A percentile compares a stretch with the other conserved stretches of the same genome.
These are phyloP conservation scores for Lepus townsendii DNA, from an alignment of 2,797 vertebrate genomes.

Conservation along the genomic window DNA sequence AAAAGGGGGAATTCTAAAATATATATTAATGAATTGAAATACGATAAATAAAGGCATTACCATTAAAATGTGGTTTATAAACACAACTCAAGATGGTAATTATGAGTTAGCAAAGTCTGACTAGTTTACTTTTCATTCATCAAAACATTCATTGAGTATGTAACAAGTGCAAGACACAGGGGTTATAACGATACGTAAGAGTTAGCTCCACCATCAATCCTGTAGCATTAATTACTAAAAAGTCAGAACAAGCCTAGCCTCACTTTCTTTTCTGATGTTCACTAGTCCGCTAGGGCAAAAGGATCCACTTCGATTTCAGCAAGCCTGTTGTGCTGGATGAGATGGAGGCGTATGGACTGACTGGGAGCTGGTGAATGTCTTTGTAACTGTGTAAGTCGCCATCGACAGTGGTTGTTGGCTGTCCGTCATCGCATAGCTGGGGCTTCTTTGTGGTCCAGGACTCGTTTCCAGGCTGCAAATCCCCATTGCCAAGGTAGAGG, in stretches of 20 bases:
- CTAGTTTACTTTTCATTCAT: constrained; percentile 22
- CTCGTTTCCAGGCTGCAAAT: not conserved
- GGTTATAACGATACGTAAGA: not conserved
- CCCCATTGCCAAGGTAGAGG: not conserved
- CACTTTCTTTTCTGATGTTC: not conserved
- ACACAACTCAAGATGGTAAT: not conserved
- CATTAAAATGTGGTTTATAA: constrained; percentile 8
- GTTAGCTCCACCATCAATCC: not conserved
- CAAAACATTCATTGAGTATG: not conserved
- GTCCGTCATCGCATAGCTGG: not conserved
- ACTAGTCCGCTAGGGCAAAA: not conserved
- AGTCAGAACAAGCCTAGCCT: not conserved
- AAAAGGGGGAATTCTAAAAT: constrained; percentile 2
- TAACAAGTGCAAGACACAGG: not conserved
- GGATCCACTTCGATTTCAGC: not conserved
- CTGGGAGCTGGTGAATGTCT: not conserved
- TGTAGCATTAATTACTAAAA: not conserved
- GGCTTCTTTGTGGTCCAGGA: not conserved
- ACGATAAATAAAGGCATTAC: not conserved
- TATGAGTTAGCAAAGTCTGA: constrained; percentile 17
- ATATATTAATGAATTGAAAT: constrained; percentile 28
- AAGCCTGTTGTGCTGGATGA: not conserved
- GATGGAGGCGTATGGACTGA: not conserved
- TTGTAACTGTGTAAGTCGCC: not conserved
- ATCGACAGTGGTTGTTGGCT: not conserved